Conservation (phyloP, 2,888 invertebrate species). For the Platycnemis pennipes region DNA sequence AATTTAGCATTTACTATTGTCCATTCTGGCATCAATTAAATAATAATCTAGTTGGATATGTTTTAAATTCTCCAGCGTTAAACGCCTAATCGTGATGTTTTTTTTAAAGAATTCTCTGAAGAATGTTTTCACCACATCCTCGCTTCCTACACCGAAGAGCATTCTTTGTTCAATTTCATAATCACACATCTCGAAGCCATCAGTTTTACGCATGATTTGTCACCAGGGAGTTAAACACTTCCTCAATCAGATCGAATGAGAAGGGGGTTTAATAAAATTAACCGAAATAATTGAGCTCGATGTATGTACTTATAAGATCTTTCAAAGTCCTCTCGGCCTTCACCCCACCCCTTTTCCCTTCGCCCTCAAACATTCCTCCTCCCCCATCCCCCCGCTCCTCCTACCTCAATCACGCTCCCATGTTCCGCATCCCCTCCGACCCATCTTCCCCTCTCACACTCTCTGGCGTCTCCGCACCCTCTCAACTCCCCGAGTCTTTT, state of each 20-base stretch:
- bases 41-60: too few species aligned
- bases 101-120: background rate
- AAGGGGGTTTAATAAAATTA: constrained; percentile 34
- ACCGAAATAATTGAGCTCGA: constrained; percentile 36
- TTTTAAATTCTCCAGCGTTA: too few species aligned
- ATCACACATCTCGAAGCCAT: background rate
- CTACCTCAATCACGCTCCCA: background rate
- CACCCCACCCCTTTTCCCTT: background rate
- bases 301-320: background rate
- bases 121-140: background rate
- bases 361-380: background rate
- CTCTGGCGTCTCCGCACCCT: background rate
- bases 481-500: constrained; percentile 20
- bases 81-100: too few species aligned
- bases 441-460: background rate
- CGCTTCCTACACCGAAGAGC: background rate
- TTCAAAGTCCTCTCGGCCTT: background rate
- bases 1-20: too few species aligned
- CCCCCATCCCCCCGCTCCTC: background rate
- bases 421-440: background rate
- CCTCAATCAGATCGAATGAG: background rate
- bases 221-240: background rate
- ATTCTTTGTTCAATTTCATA: background rate
- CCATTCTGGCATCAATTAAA: too few species aligned
- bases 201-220: background rate